Conservation (phyloP, 1,140 invertebrate species). For the Delia radicum region DNA sequence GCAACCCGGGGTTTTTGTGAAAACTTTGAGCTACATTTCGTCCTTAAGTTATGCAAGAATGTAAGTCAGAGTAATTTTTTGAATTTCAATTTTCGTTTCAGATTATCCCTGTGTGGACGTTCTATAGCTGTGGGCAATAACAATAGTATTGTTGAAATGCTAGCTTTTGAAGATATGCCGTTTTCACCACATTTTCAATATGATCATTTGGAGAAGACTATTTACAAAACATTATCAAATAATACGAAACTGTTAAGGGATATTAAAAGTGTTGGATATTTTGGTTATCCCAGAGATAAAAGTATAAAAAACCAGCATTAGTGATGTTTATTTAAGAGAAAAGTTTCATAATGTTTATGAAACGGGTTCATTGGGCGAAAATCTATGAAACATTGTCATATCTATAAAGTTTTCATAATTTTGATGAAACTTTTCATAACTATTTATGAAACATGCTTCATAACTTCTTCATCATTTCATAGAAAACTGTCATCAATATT, state of each 20-base stretch:
- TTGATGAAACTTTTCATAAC: too few species aligned
- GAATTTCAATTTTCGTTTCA: conserved; percentile 25
- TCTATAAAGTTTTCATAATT: too few species aligned
- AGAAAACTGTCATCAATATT: too few species aligned
- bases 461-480: too few species aligned
- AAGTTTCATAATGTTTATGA: too few species aligned
- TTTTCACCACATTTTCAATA: conserved; percentile 67
- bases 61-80: too few species aligned
- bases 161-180: conserved; percentile 68
- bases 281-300: conserved; percentile 49
- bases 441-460: too few species aligned
- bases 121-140: conserved; percentile 68
- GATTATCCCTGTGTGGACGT: conserved; percentile 66
- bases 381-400: not conserved
- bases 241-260: conserved; percentile 62
- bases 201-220: conserved; percentile 60
- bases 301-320: too few species aligned
- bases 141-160: conserved; percentile 64
- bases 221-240: conserved; percentile 64
- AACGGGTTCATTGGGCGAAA: too few species aligned
- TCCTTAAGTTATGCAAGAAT: too few species aligned
- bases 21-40: too few species aligned
- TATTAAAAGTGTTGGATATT: conserved; percentile 59
- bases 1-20: too few species aligned
- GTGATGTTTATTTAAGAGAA: not conserved